Evolutionary conservation across 2,113 vertebrate genomes (phyloP).

Genomic region (Psettodes erumei): DNA sequence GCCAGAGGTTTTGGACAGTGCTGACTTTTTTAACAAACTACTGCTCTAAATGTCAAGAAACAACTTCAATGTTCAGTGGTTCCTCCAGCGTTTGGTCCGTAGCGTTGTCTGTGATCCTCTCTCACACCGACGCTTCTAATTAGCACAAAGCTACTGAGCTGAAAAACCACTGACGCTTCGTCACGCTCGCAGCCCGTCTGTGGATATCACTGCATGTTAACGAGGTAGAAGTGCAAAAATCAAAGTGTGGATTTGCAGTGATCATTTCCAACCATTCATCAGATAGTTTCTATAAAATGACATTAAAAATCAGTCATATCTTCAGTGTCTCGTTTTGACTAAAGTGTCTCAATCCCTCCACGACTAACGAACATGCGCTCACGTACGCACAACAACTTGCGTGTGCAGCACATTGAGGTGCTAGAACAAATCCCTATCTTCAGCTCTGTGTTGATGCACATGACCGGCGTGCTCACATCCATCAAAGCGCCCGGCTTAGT

Average conservation of each 20-base stretch:
- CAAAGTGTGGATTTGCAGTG: neutral
- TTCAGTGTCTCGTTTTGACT: neutral
- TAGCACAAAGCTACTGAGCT: neutral
- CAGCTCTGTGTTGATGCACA: neutral
- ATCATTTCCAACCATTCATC: neutral
- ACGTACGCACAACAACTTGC: too few relatives aligned
- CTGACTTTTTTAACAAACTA: neutral
- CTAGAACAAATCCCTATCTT: conserved; percentile 1
- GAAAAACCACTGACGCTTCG: neutral
- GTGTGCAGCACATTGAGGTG: neutral
- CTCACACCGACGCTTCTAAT: neutral
- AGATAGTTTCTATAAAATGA: neutral
- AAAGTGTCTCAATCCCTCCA: neutral
- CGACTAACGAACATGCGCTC: neutral
- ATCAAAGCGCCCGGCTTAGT: conserved; percentile 11
- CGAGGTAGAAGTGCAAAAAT: neutral
- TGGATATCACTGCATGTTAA: neutral
- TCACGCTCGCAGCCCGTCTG: neutral
- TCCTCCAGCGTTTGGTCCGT: neutral
- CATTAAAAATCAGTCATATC: too few relatives aligned
- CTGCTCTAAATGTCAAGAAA: neutral
- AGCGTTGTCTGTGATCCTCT: neutral
- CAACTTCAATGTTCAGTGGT: neutral
- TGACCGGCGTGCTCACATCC: neutral
- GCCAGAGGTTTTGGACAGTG: neutral